Percentiles rank a stretch among this genome's conserved stretches.
phyloP scores from a whole-genome alignment of 1,140 invertebrate genomes.

The Drosophila ananassae region DNA sequence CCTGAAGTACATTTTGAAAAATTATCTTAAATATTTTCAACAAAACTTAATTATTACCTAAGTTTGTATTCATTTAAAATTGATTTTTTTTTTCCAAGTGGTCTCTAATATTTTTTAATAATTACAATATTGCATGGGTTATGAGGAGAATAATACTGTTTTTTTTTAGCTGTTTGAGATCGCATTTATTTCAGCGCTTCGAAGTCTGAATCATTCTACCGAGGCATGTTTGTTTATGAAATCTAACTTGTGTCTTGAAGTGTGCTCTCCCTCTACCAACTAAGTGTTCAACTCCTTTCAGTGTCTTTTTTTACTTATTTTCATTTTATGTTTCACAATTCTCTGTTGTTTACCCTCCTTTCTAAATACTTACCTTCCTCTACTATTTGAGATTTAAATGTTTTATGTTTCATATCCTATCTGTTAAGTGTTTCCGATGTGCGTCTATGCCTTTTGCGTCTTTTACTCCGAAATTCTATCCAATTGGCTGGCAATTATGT shows the following conservation, averaged over 20 bases:
- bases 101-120: too few relatives aligned
- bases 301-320: slow-evolving; percentile 21
- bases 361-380: slow-evolving; percentile 19
- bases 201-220: slow-evolving; percentile 4
- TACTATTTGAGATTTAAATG: slow-evolving; percentile 48
- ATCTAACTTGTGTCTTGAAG: slow-evolving; percentile 59
- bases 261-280: slow-evolving; percentile 35
- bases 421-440: slow-evolving; percentile 70
- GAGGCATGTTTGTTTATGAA: slow-evolving; percentile 48
- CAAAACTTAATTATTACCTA: too few relatives aligned
- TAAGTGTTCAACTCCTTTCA: slow-evolving; percentile 36
- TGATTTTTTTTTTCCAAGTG: too few relatives aligned
- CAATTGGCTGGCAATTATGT: slow-evolving; percentile 58
- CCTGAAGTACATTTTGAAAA: too few relatives aligned
- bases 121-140: slow-evolving; percentile 10
- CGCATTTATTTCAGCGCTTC: slow-evolving; percentile 18
- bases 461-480: slow-evolving; percentile 17
- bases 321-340: slow-evolving; percentile 37
- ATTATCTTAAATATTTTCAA: too few relatives aligned
- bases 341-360: slow-evolving; percentile 26
- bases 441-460: slow-evolving; percentile 51
- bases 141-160: not conserved
- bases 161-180: slow-evolving; percentile 33
- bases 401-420: slow-evolving; percentile 52
- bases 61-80: too few relatives aligned